Percentiles rank a stretch among this genome's conserved stretches.
Conservation (phyloP, 2,888 invertebrate genomes). For the Ephialtes manifestator region DNA sequence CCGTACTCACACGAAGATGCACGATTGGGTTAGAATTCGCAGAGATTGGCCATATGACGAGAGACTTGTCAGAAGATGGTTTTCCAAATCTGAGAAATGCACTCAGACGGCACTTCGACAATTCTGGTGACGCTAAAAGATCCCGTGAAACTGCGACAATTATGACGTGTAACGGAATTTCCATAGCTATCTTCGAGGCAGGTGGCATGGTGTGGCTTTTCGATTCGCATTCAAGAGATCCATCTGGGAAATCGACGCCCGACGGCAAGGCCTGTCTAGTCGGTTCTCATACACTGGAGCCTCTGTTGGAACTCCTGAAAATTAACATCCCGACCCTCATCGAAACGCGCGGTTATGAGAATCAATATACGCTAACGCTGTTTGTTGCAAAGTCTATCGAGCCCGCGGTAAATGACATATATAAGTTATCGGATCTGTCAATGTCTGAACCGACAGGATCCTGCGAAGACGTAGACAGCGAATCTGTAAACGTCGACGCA, state of each 20-base stretch:
- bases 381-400: constrained; percentile 1
- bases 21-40: background rate
- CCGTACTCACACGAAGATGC: background rate
- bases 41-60: background rate
- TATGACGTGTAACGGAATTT: constrained; percentile 20
- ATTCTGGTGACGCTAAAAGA: background rate
- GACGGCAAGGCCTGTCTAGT: constrained; percentile 26
- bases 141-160: constrained; percentile 13
- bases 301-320: background rate
- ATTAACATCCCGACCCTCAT: background rate
- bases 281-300: background rate
- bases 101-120: background rate
- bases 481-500: too few species aligned
- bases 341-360: background rate
- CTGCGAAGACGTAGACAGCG: too few species aligned
- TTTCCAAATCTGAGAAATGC: background rate
- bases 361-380: constrained; percentile 28
- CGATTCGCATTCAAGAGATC: constrained; percentile 31
- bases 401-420: background rate
- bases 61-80: background rate
- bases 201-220: constrained; percentile 25
- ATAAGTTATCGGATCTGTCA: background rate
- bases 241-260: background rate
- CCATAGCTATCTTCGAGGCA: background rate
- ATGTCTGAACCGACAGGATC: too few species aligned